Conservation (phyloP, 1,140 invertebrate genomes). For the Drosophila rhopaloa region DNA sequence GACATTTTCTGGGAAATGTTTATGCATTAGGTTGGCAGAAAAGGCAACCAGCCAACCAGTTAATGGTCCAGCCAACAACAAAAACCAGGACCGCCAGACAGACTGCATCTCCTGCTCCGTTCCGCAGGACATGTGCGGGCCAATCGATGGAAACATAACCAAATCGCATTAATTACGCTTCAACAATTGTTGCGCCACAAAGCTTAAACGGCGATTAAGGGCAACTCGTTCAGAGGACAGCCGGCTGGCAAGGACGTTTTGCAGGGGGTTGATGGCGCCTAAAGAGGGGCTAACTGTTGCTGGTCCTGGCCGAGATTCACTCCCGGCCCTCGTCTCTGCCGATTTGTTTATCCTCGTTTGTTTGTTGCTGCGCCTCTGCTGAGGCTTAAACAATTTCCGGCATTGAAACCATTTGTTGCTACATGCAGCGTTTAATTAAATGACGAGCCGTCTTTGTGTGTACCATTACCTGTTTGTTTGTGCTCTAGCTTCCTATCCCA, state of each 20-base stretch:
- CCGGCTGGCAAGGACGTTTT: not conserved
- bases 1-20: constrained; percentile 55
- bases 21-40: constrained; percentile 57
- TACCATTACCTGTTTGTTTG: not conserved
- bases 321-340: not conserved
- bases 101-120: constrained; percentile 3
- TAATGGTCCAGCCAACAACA: constrained; percentile 32
- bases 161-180: constrained; percentile 82
- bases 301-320: constrained; percentile 11
- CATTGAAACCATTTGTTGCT: constrained; percentile 57
- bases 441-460: constrained; percentile 22
- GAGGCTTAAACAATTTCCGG: constrained; percentile 73
- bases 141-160: constrained; percentile 77
- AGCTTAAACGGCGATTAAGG: constrained; percentile 76
- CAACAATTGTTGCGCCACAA: constrained; percentile 81
- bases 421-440: constrained; percentile 72
- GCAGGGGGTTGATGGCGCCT: not conserved
- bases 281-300: constrained; percentile 19
- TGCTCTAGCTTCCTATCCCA: not conserved
- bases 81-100: constrained; percentile 25
- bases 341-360: constrained; percentile 25
- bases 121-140: constrained; percentile 38
- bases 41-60: constrained; percentile 48
- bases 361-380: constrained; percentile 9
- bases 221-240: constrained; percentile 24